Percentiles rank a stretch among this genome's conserved stretches.
These are phyloP conservation scores for Melanophora roralis DNA, from an alignment of 2,888 invertebrate species.

Conservation along the genomic window DNA sequence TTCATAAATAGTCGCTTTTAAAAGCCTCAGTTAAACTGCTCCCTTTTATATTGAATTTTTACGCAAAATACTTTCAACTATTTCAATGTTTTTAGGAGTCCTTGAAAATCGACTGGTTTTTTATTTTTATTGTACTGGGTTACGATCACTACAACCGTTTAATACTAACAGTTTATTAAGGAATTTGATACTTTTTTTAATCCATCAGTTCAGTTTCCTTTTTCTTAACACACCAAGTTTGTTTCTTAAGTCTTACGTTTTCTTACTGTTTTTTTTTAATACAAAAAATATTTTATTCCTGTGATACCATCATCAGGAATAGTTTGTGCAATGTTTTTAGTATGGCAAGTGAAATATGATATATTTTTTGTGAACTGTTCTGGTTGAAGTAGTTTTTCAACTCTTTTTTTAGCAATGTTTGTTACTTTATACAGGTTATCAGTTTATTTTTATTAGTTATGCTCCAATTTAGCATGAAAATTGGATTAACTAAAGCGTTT, in stretches of 20 bases:
- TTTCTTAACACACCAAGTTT: conserved; percentile 48
- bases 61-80: no score
- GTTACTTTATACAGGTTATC: conserved; percentile 44
- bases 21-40: no score
- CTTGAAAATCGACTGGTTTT: no score
- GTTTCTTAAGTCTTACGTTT: conserved; percentile 54
- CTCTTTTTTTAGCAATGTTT: background rate
- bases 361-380: conserved; percentile 25
- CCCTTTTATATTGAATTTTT: no score
- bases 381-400: background rate
- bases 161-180: conserved; percentile 27
- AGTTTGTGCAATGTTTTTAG: conserved; percentile 7
- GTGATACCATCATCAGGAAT: conserved; percentile 41
- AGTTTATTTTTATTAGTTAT: conserved; percentile 56
- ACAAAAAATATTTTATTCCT: conserved; percentile 5
- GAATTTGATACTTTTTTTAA: no score
- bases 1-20: no score
- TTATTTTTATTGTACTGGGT: conserved; percentile 46
- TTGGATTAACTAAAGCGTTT: background rate
- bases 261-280: background rate
- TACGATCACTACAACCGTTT: conserved; percentile 44
- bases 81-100: no score
- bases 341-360: conserved; percentile 50
- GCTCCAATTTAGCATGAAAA: conserved; percentile 49
- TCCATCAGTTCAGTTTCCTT: background rate